phyloP scores from a whole-genome alignment of 2,888 invertebrate species.

The Tetragonula carbonaria region DNA sequence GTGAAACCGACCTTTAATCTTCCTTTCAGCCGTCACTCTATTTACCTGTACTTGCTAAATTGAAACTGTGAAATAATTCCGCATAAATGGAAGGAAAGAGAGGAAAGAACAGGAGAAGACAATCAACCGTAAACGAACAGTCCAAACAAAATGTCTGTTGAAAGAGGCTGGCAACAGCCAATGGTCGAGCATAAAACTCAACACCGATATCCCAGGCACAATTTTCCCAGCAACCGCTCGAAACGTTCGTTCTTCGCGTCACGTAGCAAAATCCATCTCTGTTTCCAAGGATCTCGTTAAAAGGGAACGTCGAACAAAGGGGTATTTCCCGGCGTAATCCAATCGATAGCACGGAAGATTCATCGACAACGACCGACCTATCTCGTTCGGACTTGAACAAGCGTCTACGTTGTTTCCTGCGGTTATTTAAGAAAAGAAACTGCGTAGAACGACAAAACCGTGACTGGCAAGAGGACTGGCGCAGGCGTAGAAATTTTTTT shows the following conservation, averaged over 20 bases:
- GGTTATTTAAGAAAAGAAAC: slow-evolving; percentile 6
- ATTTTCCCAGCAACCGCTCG: background rate
- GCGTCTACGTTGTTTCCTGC: fast-evolving
- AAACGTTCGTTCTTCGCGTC: background rate
- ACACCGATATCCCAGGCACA: background rate
- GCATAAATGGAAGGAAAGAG: background rate
- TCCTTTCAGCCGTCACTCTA: too few species aligned
- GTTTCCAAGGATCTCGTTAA: slow-evolving; percentile 15
- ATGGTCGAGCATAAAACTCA: background rate
- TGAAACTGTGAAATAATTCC: background rate
- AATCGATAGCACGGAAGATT: slow-evolving; percentile 21
- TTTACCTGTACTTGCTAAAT: background rate
- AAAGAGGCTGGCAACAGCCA: background rate
- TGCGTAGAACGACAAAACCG: background rate
- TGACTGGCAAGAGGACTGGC: background rate
- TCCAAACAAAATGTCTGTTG: background rate
- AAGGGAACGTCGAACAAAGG: background rate
- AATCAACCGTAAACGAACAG: background rate
- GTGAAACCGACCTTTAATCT: too few species aligned
- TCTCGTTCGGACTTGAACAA: background rate
- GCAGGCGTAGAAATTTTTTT: slow-evolving; percentile 9
- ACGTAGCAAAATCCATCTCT: background rate
- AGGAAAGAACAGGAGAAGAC: background rate
- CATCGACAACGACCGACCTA: background rate
- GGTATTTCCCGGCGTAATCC: slow-evolving; percentile 7